Base-by-base conservation (phyloP, 2,113 vertebrate genomes). In the Loxodonta africana region DNA sequence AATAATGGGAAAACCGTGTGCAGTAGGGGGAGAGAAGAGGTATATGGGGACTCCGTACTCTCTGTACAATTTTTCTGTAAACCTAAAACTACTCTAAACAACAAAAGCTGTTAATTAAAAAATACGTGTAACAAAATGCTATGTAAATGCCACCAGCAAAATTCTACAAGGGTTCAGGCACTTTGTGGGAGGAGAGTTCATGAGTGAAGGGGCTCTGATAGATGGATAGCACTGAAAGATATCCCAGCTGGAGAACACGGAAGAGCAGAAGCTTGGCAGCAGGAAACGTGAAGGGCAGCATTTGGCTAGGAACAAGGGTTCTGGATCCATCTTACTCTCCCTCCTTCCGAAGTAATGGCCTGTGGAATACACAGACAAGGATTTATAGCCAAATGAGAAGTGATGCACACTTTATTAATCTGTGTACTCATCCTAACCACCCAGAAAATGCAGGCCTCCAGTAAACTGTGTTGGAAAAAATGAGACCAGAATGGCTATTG, bases 111-210 rank as follows among this genome's bases (percentile, higher is more conserved):
- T 46, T 63, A 62, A 48, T 33, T 33, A 69, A 85, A 87, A 92
- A 91, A 78, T 65, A 26, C 9, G 5, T 21, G 11, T 12, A 95
- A 69, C 33, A 83, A 69, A 89, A 63, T 91, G 17, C 28, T 89
- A 89, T 30, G 65, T 86, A 89, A 89, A 89, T 96, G n/a, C 37
- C 53, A 87, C 37, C 51, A 94, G 18, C 46, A 91, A 91, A 83
- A 83, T 46, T 87, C 28, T 74, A 1, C 17, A 83, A 91, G 46
- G 2, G 3, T 60, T 60, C 60, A 74, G 62, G 48, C 46, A 86
- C 9, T 94, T 92, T n/a, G 48, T 20, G 30, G 44, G 33, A 37
- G 71, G 76, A 83, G n/a, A 67, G 41, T 69, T 81, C 28, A 37
- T 57, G 71, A 88, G 4, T 67, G 65, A 94, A n/a, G 48, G 51